phyloP scores from a whole-genome alignment of 2,888 invertebrate species.

The Candidula unifasciata region DNA sequence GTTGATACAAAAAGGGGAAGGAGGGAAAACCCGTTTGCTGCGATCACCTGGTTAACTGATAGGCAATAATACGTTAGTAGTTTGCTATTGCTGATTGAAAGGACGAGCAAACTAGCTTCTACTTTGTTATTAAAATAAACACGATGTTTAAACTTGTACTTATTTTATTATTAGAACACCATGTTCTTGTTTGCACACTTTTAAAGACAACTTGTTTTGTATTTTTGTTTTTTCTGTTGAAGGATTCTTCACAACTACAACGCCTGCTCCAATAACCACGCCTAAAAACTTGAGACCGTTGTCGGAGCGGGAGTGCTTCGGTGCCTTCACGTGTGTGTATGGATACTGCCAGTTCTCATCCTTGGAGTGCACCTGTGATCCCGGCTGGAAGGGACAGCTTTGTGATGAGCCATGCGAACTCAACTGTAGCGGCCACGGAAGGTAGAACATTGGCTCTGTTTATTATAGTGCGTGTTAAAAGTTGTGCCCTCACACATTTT shows the following conservation, averaged over 20 bases:
- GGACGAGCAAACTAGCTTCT: too few relatives aligned
- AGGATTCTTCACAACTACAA: slow-evolving; percentile 22
- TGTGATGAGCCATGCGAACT: slow-evolving; percentile 19
- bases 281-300: neutral
- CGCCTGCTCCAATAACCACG: neutral
- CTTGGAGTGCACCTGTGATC: slow-evolving; percentile 19
- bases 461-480: too few relatives aligned
- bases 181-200: too few relatives aligned
- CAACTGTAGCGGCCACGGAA: slow-evolving; percentile 17
- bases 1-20: too few relatives aligned
- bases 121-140: too few relatives aligned
- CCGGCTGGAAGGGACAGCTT: slow-evolving; percentile 34
- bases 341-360: slow-evolving; percentile 22
- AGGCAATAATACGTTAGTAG: too few relatives aligned
- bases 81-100: too few relatives aligned
- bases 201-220: neutral
- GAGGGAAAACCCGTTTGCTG: too few relatives aligned
- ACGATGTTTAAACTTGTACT: too few relatives aligned
- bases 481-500: too few relatives aligned
- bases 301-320: slow-evolving; percentile 20
- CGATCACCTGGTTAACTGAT: too few relatives aligned
- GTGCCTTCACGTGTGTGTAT: slow-evolving; percentile 10
- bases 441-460: neutral
- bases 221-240: neutral
- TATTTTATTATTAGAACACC: too few relatives aligned